Base-by-base conservation (phyloP, 1,140 invertebrate genomes). In the Cardiocondyla obscurior region DNA sequence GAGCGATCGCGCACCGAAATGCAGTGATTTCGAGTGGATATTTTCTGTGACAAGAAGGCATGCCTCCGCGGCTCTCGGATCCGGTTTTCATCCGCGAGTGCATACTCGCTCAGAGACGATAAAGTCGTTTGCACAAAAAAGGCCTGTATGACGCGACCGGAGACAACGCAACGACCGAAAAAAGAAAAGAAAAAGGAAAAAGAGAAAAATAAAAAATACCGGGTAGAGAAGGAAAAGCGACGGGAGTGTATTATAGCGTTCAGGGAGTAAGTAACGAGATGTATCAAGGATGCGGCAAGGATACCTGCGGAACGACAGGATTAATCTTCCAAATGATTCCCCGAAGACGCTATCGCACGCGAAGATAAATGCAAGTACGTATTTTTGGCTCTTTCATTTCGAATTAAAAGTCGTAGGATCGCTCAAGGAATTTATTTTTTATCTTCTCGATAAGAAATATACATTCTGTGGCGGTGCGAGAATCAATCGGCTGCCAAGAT, bases 191-290 rank as follows among this genome's bases (percentile, higher is more conserved):
- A 64, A 69, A 74, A 55, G 49, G 55, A 0, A 25, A n/a, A n/a
- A 36, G 57, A 69, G 44, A 76, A 51, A 6, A 19, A 16, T 1
- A 6, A 25, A 22, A 3, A 49, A 16, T n/a, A n/a, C n/a, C 0
- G 7, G 49, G 12, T 1, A 55, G 39, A 8, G 6, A 55, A 3
- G 7, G 65, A 69, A 44, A 53, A 33, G 16, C 16, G 77, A 73
- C 72, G 82, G 73, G 85, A 83, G 85, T 69, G 85, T 77, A 90
- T 85, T 90, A 86, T 76, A 83, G 86, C 77, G 74, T 85, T 8
- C 64, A 91, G 89, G 90, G 90, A 92, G 85, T 90, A 90, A 91
- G 85, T 84, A 90, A 82, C 85, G 88, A 70, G 65, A 84, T 67
- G 58, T 88, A 85, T 82, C 58, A 64, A 90, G 89, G 88, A 90